These are phyloP conservation scores for Nematolebias whitei DNA, from an alignment of 2,113 vertebrate genomes.

Conservation along the genomic window DNA sequence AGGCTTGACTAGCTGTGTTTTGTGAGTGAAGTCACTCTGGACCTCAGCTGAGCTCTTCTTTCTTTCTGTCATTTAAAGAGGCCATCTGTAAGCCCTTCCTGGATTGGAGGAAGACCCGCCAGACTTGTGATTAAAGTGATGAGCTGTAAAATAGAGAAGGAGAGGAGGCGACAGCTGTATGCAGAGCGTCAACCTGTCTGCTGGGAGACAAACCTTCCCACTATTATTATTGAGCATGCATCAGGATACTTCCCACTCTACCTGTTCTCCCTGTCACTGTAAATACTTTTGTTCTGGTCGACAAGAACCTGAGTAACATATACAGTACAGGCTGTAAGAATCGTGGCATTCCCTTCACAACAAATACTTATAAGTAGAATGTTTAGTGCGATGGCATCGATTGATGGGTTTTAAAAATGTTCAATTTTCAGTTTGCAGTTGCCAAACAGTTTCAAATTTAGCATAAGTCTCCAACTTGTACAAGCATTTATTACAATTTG, in stretches of 20 bases:
- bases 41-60: slow-evolving; percentile 39
- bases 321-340: background rate
- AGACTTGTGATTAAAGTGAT: slow-evolving; percentile 61
- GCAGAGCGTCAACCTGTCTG: slow-evolving; percentile 39
- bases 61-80: slow-evolving; percentile 54
- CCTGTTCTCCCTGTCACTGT: slow-evolving; percentile 48
- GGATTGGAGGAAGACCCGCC: slow-evolving; percentile 40
- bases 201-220: slow-evolving; percentile 32
- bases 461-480: too few species aligned
- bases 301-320: slow-evolving; percentile 1
- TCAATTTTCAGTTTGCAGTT: slow-evolving; percentile 2
- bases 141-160: slow-evolving; percentile 47
- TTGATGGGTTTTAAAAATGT: background rate
- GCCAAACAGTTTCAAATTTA: background rate
- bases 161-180: slow-evolving; percentile 30
- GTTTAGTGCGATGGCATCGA: slow-evolving; percentile 13
- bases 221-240: too few species aligned
- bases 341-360: background rate
- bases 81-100: slow-evolving; percentile 46
- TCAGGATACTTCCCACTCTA: too few species aligned
- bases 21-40: slow-evolving; percentile 37
- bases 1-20: slow-evolving; percentile 22
- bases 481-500: too few species aligned
- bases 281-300: slow-evolving; percentile 47
- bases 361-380: slow-evolving; percentile 26